phyloP scores from a whole-genome alignment of 2,888 invertebrate genomes.

The Pammene aurita region DNA sequence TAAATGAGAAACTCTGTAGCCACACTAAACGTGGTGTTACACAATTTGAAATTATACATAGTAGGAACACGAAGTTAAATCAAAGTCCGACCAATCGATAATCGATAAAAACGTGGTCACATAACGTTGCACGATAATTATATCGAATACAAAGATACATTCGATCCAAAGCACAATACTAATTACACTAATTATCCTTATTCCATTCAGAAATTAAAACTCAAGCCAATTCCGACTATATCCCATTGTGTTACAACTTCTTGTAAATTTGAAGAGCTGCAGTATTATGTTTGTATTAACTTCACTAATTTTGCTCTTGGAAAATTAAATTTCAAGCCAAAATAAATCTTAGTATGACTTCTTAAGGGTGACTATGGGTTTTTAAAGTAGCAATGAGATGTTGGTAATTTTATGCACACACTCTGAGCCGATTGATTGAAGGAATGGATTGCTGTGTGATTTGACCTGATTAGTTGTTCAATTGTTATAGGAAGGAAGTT shows the following conservation, averaged over 20 bases:
- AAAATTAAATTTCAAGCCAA: no score
- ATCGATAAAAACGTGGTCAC: constrained; percentile 24
- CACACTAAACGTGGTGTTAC: neutral
- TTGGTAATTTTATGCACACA: constrained; percentile 22
- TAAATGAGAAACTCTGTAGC: no score
- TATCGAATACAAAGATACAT: constrained; percentile 28
- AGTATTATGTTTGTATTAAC: neutral
- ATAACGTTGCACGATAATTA: constrained; percentile 19
- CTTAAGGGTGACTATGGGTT: neutral
- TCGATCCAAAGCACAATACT: constrained; percentile 27
- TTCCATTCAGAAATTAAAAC: neutral
- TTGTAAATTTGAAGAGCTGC: neutral
- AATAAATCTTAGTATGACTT: neutral
- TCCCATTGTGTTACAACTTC: neutral
- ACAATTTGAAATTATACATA: constrained; percentile 8
- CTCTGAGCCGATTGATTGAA: constrained; percentile 1
- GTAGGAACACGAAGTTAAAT: constrained; percentile 14
- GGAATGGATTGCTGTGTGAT: constrained; percentile 5
- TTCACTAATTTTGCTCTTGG: neutral
- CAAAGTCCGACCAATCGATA: constrained; percentile 21
- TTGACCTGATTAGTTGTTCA: constrained; percentile 11
- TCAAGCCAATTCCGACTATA: neutral
- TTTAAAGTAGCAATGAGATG: neutral
- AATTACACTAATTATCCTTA: constrained; percentile 16
- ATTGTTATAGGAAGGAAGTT: constrained; percentile 19